These are phyloP conservation scores for Esox niger DNA, from an alignment of 2,113 vertebrate genomes.

Conservation along the genomic window DNA sequence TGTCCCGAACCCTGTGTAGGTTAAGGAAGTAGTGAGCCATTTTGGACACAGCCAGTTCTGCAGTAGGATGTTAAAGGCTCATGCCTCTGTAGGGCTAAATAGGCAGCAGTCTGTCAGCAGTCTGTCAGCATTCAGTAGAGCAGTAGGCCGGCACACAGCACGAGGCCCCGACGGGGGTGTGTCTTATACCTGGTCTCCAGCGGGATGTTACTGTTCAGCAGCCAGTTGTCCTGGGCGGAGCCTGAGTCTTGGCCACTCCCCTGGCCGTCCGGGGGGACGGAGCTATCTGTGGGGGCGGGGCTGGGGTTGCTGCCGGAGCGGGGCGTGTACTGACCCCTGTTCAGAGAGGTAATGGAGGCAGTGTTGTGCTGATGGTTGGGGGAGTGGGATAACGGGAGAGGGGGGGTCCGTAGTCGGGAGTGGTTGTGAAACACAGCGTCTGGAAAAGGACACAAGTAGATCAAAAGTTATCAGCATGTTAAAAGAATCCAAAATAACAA, in stretches of 20 bases:
- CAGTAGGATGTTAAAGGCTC: no score
- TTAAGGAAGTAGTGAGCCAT: no score
- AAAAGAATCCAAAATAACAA: no score
- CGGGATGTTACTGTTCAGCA: conserved; percentile 98
- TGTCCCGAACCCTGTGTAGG: no score
- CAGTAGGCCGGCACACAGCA: not conserved
- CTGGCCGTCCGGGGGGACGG: conserved; percentile 85
- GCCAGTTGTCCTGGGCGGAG: conserved; percentile 95
- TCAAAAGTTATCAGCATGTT: no score
- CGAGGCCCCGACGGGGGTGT: not conserved
- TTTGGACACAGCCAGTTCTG: no score
- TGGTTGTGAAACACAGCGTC: conserved; percentile 87
- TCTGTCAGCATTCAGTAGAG: not conserved
- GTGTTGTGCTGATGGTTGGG: conserved; percentile 88
- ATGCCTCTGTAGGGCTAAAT: no score
- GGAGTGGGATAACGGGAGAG: conserved; percentile 87
- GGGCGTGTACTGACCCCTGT: conserved; percentile 90
- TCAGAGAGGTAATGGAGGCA: conserved; percentile 90
- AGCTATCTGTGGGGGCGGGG: conserved; percentile 91
- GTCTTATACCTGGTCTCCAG: conserved; percentile 90
- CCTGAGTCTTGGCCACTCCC: conserved; percentile 79
- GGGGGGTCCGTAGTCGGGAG: conserved; percentile 88
- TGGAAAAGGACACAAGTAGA: no score
- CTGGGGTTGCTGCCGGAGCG: conserved; percentile 96
- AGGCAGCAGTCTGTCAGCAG: no score